Base-by-base conservation (phyloP, 2,797 vertebrate species). In the Sebastes matsubarae region DNA sequence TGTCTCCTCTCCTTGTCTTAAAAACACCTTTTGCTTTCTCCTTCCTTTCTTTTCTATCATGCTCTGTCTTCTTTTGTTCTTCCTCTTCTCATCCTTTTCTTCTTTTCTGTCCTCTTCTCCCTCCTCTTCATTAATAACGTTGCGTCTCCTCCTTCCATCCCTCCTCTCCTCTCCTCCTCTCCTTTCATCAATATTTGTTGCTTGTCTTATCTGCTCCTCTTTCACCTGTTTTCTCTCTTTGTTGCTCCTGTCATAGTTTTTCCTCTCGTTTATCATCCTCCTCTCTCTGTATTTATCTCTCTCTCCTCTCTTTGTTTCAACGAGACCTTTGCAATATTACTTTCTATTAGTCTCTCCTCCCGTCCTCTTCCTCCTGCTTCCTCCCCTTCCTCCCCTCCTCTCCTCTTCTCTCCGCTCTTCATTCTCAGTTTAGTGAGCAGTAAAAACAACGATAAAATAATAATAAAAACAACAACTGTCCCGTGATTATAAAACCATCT, bases 391-490 rank as follows among this genome's bases (percentile, higher is more conserved):
- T 24, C 54, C 8, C 22, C 58, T 25, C 42, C 34, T 36, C 34
- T 36, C 34, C 34, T 36, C 34, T 36, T 36, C 30, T 63, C 68
- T 75, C 67, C 12, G 2, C 77, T 83, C 71, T 69, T 80, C 82
- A 65, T 74, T 77, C 80, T 88, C 83, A 85, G 83, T 92, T 92
- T 92, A 91, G 83, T 82, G 88, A 89, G 89, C 89, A 91, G 85
- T 91, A 90, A 92, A 92, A 92, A 87, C 82, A 91, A 71, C 76
- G 32, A 91, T 92, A 83, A 89, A 89, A 92, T 92, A 90, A 92
- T 88, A 84, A 92, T 92, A 92, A 91, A 92, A 92, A 92, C 90
- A 91, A 91, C 90, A 93, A 93, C 91, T 90, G 89, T 91, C 91
- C 90, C 27, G 81, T 84, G 83, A 92, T 93, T 93, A 92, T 89